Conservation (phyloP, 2,797 vertebrate genomes). For the Cossypha heuglini region DNA sequence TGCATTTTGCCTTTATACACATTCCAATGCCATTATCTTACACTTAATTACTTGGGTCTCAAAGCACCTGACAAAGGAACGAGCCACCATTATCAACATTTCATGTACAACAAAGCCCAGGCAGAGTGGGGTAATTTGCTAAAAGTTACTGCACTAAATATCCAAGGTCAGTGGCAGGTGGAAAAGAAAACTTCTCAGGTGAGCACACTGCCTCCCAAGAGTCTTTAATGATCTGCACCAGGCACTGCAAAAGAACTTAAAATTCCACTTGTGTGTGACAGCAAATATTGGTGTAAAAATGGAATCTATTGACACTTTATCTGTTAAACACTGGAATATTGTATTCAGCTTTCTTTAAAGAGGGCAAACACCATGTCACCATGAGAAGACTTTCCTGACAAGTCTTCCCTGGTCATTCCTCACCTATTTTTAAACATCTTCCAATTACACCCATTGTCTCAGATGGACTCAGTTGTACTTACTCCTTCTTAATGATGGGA, state of each 20-base stretch:
- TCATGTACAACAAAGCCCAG: background rate
- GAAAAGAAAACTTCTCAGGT: background rate
- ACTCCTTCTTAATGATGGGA: background rate
- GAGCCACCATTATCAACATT: slow-evolving; percentile 10
- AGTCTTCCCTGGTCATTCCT: background rate
- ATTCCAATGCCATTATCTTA: background rate
- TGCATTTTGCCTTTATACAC: background rate
- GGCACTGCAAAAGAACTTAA: background rate
- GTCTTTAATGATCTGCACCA: background rate
- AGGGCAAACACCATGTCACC: background rate
- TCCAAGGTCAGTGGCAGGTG: slow-evolving; percentile 23
- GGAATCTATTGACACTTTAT: background rate
- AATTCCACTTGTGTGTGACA: background rate
- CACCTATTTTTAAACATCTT: background rate
- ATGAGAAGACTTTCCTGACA: background rate
- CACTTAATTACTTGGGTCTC: slow-evolving; percentile 43
- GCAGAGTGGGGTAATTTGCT: background rate
- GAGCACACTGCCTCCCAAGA: background rate
- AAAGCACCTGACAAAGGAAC: background rate
- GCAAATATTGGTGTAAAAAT: background rate
- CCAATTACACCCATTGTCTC: background rate
- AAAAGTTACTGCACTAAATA: background rate
- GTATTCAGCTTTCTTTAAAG: background rate
- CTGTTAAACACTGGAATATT: background rate
- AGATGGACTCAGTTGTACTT: background rate